These are phyloP conservation scores for Gallinago undulata DNA, from an alignment of 2,113 vertebrate species.

Conservation along the genomic window DNA sequence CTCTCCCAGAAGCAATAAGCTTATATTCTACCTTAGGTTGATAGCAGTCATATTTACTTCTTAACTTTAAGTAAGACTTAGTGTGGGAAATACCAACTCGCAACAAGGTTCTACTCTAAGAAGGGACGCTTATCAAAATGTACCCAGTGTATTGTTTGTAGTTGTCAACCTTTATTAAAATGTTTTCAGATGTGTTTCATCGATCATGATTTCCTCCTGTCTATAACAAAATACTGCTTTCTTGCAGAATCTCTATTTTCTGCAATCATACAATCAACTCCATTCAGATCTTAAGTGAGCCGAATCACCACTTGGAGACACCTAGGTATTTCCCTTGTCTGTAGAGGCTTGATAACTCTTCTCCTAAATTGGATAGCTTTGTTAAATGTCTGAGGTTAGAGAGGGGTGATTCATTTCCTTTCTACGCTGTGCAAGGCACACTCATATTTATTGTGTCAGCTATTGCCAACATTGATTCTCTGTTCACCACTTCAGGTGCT, in stretches of 20 bases:
- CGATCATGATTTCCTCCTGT: not conserved
- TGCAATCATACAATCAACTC: not conserved
- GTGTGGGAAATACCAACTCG: not conserved
- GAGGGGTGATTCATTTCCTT: not conserved
- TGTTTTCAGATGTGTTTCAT: not conserved
- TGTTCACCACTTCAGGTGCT: not conserved
- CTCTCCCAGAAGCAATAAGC: not conserved
- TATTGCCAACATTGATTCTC: not conserved
- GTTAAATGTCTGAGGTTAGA: not conserved
- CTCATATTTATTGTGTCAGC: not conserved
- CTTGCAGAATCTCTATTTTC: not conserved
- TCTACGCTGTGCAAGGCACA: not conserved
- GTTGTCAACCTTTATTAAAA: not conserved
- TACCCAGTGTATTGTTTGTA: not conserved
- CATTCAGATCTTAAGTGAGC: not conserved
- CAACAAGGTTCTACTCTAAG: not conserved
- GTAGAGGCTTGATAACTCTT: not conserved
- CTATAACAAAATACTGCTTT: not conserved
- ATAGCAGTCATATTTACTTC: not conserved
- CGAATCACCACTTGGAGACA: not conserved
- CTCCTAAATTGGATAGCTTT: not conserved
- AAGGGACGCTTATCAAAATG: not conserved
- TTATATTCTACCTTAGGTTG: not conserved
- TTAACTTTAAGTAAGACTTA: not conserved
- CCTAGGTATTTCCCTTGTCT: not conserved